Base-by-base conservation (phyloP, 2,797 vertebrate species). In the Rhinatrema bivittatum region DNA sequence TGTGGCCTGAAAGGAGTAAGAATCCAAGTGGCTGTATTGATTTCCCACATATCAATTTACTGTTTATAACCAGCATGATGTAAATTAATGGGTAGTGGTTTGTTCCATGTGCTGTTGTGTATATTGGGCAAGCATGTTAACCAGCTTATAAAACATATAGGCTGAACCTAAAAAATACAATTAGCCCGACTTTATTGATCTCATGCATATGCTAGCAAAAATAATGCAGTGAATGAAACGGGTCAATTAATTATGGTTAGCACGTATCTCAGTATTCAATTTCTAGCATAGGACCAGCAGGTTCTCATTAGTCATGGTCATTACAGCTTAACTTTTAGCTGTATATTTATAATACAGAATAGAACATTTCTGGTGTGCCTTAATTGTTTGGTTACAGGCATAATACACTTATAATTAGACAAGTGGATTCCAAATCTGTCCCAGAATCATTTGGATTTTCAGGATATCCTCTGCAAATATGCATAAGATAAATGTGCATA, bases 1-100 rank as follows among this genome's bases (percentile, higher is more conserved):
- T 64, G 57, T 47, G 27, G 37, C 9, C 34, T 49, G 29, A 9
- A 36, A 64, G 53, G 40, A 45, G 10, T 45, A 54, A 39, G 44
- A 50, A 39, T 22, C 18, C 22, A n/a, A n/a, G 41, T 48, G 39
- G 48, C 23, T 11, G n/a, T 34, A 69, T 68, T 65, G 46, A 62
- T 72, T 74, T 70, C 29, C 36, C 31, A 59, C 21, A 75, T 62
- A 79, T 65, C 55, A 62, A 65, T 79, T 72, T 57, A 61, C 54
- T 70, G 39, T 51, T 72, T 66, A 56, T 57, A 65, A 51, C 46
- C 49, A 82, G 47, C 79, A 74, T 82, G 68, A 60, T 73, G 16
- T n/a, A 78, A 87, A 87, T 89, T 74, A 72, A 76, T 86, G 62
- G 28, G 19, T 63, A 75, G 60, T 44, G 20, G 58, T 58, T 30